Evolutionary conservation across 2,797 vertebrate genomes (phyloP), one percentile per base, ranked within the genome.

Genomic region (Channa striata): DNA sequence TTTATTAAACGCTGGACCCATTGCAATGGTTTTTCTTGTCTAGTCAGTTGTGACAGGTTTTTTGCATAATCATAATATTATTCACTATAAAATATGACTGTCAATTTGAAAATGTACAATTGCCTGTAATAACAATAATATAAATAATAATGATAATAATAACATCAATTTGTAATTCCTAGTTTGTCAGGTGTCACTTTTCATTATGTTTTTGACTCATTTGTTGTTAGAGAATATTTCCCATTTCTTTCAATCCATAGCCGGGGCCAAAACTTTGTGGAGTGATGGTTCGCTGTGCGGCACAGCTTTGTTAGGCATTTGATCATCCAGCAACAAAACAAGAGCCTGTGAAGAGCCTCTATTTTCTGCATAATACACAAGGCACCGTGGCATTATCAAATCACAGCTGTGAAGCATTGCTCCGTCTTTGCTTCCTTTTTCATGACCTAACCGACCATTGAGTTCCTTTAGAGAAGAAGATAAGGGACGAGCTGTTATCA

Each of bases 401-500:
- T 58, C 62, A 60, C 52, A 62, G 30, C 61, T 60, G 42, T 57
- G 30, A 65, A 59, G 50, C 47, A 37, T 30, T 21, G 23, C 30
- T 46, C 52, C 66, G 16, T 39, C 59, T 59, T 69, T 6, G 1
- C 43, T 56, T 65, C 56, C 23, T 54, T 39, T 37, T 17, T 16
- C 16, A 46, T 34, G 36, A 71, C 13, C 21, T 21, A 48, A 57
- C 47, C 40, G 46, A 72, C 36, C 33, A 8, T 17, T 17, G 25
- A 25, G 77, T 25, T 37, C 40, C n/a, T 58, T 46, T 60, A 19
- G 17, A 48, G 51, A 48, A 69, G 33, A 63, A 62, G 59, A 75
- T 74, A 79, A 77, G 58, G 39, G 61, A 72, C 44, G 30, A 63
- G 67, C 60, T 40, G 61, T 81, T 74, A 81, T 85, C 78, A 66